Evolutionary conservation across 2,888 invertebrate species (phyloP).

Genomic region (Oscheius sp.): DNA sequence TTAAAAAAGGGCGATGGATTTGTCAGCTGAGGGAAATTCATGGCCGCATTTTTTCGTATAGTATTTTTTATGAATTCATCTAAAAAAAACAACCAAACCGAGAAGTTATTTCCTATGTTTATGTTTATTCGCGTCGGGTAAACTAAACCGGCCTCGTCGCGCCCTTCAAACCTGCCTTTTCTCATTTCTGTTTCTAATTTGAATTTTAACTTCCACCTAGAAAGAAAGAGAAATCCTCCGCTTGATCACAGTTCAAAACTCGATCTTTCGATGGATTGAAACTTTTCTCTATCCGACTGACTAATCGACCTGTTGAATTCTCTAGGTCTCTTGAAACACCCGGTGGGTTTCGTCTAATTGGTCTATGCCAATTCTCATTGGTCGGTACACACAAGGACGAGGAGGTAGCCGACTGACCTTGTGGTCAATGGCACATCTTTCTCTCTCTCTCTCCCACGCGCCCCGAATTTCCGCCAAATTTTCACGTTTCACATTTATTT

Average conservation of each 20-base stretch:
- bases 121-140: not conserved
- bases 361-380: not conserved
- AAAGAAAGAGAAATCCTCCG: not conserved
- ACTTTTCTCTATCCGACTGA: too few species aligned
- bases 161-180: not conserved
- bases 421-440: slow-evolving; percentile 25
- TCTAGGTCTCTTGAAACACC: too few species aligned
- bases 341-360: not conserved
- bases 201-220: not conserved
- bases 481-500: not conserved
- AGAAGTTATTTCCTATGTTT: too few species aligned
- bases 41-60: too few species aligned
- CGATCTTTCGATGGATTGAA: too few species aligned
- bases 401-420: slow-evolving; percentile 28
- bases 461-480: too few species aligned
- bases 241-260: not conserved
- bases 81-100: too few species aligned
- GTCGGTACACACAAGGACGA: not conserved
- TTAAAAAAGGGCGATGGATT: too few species aligned
- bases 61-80: too few species aligned
- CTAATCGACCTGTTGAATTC: too few species aligned
- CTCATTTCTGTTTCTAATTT: slow-evolving; percentile 2
- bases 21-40: too few species aligned
- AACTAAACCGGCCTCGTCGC: not conserved
- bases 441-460: not conserved